These are phyloP conservation scores for Sebastes oblongus DNA, from an alignment of 2,797 vertebrate species.

Conservation along the genomic window DNA sequence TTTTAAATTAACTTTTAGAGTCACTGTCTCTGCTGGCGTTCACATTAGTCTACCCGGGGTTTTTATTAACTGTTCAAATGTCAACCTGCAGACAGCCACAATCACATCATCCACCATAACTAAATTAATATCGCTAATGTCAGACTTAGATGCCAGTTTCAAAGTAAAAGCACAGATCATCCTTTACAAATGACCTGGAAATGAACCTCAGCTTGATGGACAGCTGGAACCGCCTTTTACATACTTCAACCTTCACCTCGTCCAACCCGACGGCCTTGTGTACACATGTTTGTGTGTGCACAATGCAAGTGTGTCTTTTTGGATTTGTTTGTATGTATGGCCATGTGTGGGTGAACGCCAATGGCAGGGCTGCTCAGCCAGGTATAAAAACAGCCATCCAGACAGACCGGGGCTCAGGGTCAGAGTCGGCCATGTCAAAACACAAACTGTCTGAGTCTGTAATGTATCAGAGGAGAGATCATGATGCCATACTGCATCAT, in stretches of 20 bases:
- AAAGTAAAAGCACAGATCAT: constrained; percentile 13
- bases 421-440: constrained; percentile 61
- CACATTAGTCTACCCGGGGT: not conserved
- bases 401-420: constrained; percentile 50
- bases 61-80: constrained; percentile 68
- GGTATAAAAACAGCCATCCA: constrained; percentile 59
- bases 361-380: constrained; percentile 51
- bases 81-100: constrained; percentile 46
- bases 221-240: not conserved
- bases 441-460: constrained; percentile 55
- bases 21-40: not conserved
- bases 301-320: constrained; percentile 23
- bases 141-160: constrained; percentile 48
- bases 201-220: constrained; percentile 22
- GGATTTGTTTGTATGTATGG: constrained; percentile 29
- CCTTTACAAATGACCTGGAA: constrained; percentile 13
- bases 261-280: not conserved
- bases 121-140: constrained; percentile 28
- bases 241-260: constrained; percentile 1
- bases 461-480: constrained; percentile 66
- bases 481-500: constrained; percentile 55
- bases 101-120: constrained; percentile 17
- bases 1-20: constrained; percentile 52
- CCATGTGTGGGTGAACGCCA: constrained; percentile 46
- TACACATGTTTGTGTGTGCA: not conserved